Base-by-base conservation (phyloP, 2,888 invertebrate genomes). In the Drosophila monieri region DNA sequence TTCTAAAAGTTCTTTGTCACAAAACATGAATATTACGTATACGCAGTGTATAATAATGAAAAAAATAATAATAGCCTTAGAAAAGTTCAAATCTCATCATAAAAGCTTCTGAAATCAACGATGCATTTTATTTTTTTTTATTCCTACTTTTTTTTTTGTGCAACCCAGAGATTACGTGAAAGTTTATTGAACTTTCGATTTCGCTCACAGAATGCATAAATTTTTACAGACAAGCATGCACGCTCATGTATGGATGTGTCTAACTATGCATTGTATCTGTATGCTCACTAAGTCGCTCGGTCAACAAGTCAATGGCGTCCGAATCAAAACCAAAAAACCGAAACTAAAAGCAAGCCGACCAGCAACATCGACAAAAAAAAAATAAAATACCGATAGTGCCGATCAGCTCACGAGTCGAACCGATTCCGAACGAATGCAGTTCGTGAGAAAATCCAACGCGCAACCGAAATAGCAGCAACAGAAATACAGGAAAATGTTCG, bases 161-260 rank as follows among this genome's bases (percentile, higher is more conserved):
- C 66, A 55, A 23, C 32, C 47, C 23, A 47, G 48, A 74, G 80
- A 83, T 85, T 85, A 86, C 81, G 76, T 84, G 76, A 89, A 85
- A 89, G 90, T 90, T 90, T 89, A 88, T 89, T 89, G 90, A 90
- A 89, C 90, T 89, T 90, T 90, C 90, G 84, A 83, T 90, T 90
- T 90, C 88, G 85, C 84, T 35, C 35, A 35, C 35, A 35, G 35
- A 35, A 35, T 35, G 35, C 35, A 35, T 35, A 35, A 35, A 35
- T 35, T 35, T 35, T 4, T 32, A 32, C 32, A 41, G 15, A 4
- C 41, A 41, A 6, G 15, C 10, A 43, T 43, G 21, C 15, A 43
- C 21, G 21, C 21, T 18, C 10, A 18, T 43, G 58, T 49, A 47
- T 25, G 47, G 14, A 14, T 55, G 21, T 37, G 8, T 14, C 8